Conservation (phyloP, 2,888 invertebrate species). For the Hypsopygia costalis region DNA sequence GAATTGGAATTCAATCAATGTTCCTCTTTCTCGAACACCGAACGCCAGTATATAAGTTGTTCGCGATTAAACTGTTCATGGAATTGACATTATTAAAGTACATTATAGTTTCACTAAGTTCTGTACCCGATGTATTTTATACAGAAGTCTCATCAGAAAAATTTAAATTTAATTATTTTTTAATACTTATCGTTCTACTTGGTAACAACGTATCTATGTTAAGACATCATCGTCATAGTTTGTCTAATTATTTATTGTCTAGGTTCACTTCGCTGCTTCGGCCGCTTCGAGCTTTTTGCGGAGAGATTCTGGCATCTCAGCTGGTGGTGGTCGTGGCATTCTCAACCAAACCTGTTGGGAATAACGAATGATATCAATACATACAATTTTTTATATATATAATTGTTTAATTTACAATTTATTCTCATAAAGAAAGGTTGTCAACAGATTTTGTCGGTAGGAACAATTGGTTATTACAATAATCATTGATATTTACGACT, state of each 20-base stretch:
- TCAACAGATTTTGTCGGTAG: conserved; percentile 58
- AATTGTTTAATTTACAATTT: background rate
- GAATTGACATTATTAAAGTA: too few relatives aligned
- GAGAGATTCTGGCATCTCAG: conserved; percentile 96
- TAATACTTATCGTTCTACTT: conserved; percentile 12
- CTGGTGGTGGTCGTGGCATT: conserved; percentile 97
- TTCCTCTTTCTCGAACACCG: too few relatives aligned
- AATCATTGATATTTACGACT: conserved; percentile 4
- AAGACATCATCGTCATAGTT: conserved; percentile 7
- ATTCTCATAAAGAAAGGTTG: conserved; percentile 36
- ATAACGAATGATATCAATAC: conserved; percentile 1
- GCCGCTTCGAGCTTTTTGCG: conserved; percentile 84
- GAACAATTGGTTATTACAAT: conserved; percentile 58
- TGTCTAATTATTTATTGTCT: conserved; percentile 11
- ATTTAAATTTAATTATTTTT: too few relatives aligned
- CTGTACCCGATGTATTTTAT: too few relatives aligned
- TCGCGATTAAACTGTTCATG: too few relatives aligned
- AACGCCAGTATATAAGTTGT: too few relatives aligned
- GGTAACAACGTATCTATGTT: background rate
- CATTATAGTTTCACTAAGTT: too few relatives aligned
- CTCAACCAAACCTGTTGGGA: conserved; percentile 81
- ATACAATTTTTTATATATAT: background rate
- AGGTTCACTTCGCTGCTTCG: conserved; percentile 50
- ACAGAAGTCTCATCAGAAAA: too few relatives aligned
- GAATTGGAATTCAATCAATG: too few relatives aligned